Conservation (phyloP, 92 coral and sea anemone species). For the Actinostola sp. region DNA sequence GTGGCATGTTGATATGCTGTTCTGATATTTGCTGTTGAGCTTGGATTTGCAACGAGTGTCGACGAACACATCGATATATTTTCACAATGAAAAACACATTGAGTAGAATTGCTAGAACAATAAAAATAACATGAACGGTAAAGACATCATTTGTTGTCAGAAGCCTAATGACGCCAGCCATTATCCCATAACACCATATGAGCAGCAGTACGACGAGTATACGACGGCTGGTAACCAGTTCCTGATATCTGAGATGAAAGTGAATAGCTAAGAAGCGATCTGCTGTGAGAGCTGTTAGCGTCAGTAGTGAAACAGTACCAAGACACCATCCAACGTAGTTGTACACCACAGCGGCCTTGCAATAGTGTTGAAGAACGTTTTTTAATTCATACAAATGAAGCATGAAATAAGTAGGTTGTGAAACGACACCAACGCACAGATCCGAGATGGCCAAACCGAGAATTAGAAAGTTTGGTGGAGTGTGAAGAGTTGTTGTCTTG, state of each 20-base stretch:
- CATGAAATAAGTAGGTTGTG: neutral
- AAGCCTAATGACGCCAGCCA: neutral
- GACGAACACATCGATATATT: neutral
- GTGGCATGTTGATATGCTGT: slow-evolving; percentile 1
- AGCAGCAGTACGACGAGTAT: neutral
- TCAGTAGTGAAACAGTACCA: neutral
- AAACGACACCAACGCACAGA: neutral
- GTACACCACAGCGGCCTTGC: neutral
- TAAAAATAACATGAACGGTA: neutral
- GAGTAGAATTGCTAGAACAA: neutral
- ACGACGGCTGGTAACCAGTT: neutral
- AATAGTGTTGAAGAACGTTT: neutral
- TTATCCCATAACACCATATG: neutral
- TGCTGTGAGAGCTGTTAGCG: neutral
- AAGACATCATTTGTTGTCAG: too few species aligned
- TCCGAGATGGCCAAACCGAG: slow-evolving; percentile 21
- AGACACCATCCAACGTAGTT: neutral
- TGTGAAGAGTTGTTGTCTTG: neutral
- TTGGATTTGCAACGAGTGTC: slow-evolving; percentile 18
- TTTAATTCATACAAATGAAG: neutral
- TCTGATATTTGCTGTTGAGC: slow-evolving; percentile 3
- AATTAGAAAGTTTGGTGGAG: slow-evolving; percentile 12
- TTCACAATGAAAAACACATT: neutral
- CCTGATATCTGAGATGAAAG: slow-evolving; percentile 3
- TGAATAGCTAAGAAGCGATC: slow-evolving; percentile 13